Conservation (phyloP, 1,140 invertebrate species). For the Diprion similis region DNA sequence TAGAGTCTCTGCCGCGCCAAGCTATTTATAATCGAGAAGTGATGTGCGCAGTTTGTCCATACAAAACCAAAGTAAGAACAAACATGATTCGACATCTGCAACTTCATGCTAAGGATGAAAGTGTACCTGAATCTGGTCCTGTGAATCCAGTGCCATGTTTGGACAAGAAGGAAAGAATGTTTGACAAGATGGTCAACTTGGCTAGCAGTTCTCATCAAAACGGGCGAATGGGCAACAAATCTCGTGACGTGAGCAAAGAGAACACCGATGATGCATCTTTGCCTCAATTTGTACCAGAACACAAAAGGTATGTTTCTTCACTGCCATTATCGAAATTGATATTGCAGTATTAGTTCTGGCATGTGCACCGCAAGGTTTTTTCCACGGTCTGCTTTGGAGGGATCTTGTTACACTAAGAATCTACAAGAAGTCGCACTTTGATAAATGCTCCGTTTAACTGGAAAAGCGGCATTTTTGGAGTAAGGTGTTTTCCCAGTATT, state of each 20-base stretch:
- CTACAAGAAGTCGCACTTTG: too few species aligned
- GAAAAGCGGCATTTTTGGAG: too few species aligned
- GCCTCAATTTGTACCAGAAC: conserved; percentile 71
- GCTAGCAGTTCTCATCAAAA: conserved; percentile 73
- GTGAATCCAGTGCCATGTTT: conserved; percentile 83
- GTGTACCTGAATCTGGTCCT: conserved; percentile 68
- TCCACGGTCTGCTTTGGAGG: too few species aligned
- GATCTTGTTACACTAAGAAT: too few species aligned
- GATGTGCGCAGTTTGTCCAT: conserved; percentile 72
- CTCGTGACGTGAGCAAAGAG: conserved; percentile 37
- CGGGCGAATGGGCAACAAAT: conserved; percentile 54
- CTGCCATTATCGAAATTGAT: neutral
- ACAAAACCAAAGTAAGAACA: conserved; percentile 74
- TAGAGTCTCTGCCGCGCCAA: conserved; percentile 68
- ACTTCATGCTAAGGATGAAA: conserved; percentile 68
- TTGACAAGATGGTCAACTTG: conserved; percentile 84
- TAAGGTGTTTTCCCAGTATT: too few species aligned
- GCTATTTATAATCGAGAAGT: conserved; percentile 70
- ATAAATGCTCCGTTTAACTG: too few species aligned
- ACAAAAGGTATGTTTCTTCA: conserved; percentile 56
- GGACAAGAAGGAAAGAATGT: conserved; percentile 79
- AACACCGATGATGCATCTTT: conserved; percentile 40
- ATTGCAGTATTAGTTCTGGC: too few species aligned
- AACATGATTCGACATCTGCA: conserved; percentile 78
- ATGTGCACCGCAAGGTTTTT: too few species aligned